phyloP scores from a whole-genome alignment of 2,797 vertebrate genomes.

The Decapterus maruadsi region DNA sequence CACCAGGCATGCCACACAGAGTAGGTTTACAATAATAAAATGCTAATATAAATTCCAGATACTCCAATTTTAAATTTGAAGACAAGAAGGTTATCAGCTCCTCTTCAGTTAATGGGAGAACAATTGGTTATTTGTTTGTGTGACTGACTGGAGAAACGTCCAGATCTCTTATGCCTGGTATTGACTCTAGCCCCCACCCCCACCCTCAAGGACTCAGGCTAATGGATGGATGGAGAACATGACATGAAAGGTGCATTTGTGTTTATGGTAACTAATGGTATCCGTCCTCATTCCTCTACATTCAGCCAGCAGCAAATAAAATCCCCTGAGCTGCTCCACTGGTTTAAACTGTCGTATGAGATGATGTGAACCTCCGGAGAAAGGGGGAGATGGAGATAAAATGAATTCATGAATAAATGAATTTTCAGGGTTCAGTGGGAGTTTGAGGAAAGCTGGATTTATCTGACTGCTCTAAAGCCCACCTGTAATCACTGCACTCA shows the following conservation, averaged over 20 bases:
- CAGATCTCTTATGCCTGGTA: not conserved
- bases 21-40: not conserved
- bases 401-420: conserved; percentile 12
- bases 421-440: not conserved
- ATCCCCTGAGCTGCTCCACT: conserved; percentile 1
- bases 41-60: not conserved
- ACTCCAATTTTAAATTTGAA: not conserved
- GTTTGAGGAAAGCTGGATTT: not conserved
- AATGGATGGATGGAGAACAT: no score
- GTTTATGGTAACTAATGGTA: conserved; percentile 14
- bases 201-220: no score
- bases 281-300: conserved; percentile 1
- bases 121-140: no score
- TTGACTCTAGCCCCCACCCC: no score
- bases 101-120: no score
- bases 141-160: no score
- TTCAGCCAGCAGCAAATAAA: conserved; percentile 12
- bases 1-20: not conserved
- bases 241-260: not conserved
- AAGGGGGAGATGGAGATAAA: not conserved
- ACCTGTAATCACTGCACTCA: not conserved
- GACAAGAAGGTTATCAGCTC: not conserved
- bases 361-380: not conserved
- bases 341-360: conserved; percentile 4
- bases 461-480: not conserved